phyloP scores from a whole-genome alignment of 2,113 vertebrate species.

The Actenoides hombroni region DNA sequence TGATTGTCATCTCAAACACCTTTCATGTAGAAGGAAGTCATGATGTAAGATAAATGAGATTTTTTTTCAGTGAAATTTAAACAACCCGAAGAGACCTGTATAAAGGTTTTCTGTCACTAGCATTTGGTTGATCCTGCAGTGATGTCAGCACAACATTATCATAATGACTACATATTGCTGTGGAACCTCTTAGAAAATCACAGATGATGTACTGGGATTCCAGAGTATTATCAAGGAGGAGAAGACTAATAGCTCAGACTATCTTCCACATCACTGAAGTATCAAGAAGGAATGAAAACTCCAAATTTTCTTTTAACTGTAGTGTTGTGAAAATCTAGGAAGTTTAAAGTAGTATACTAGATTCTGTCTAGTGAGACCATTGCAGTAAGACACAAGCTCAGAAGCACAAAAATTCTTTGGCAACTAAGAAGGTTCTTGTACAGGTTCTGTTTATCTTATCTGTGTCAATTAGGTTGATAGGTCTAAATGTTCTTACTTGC shows the following conservation, averaged over 20 bases:
- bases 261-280: background rate
- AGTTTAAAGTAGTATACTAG: background rate
- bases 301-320: background rate
- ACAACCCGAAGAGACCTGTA: background rate
- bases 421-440: background rate
- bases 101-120: background rate
- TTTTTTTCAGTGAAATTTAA: background rate
- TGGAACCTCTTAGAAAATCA: background rate
- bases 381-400: background rate
- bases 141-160: background rate
- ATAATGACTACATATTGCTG: background rate
- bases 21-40: background rate
- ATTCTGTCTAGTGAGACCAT: background rate
- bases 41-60: background rate
- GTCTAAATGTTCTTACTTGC: background rate
- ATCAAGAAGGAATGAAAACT: background rate
- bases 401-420: slow-evolving; percentile 37
- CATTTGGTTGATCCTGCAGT: background rate
- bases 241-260: background rate
- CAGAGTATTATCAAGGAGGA: background rate
- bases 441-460: background rate
- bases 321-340: background rate
- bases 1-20: background rate
- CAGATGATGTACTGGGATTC: background rate
- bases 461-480: background rate